Evolutionary conservation across 2,888 invertebrate genomes (phyloP), one percentile per base, ranked within the genome.

Genomic region (Platycheirus albimanus): DNA sequence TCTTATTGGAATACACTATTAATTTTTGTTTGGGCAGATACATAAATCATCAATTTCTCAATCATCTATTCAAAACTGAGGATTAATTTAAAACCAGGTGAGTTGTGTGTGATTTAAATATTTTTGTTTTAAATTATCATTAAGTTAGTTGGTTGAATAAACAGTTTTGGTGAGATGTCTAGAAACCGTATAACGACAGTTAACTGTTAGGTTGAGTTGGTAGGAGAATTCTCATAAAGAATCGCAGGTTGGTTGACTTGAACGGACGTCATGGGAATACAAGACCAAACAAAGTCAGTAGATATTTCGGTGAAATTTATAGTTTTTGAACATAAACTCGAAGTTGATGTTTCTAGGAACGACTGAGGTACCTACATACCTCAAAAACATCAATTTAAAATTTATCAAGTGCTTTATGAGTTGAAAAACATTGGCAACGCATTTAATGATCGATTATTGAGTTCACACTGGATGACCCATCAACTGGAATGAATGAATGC

Each of bases 1-100:
- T 81, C 71, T 71, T 10, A 72, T 81, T 76, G 71, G 71, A 76
- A 63, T 80, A 80, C 11, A 19, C 28, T 20, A n/a, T n/a, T n/a
- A n/a, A n/a, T n/a, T 77, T 38, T 4, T 1, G 47, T 47, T 41
- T 11, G 51, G 24, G 28, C 1, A 17, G 19, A 49, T 49, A 33
- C 10, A 52, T 52, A 11, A 41, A 24, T 45, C 43, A 43, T 15
- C 20, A 41, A 24, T 24, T 24, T 3, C 24, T n/a, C n/a, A n/a
- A n/a, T n/a, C n/a, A n/a, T n/a, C n/a, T n/a, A 24, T 24, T 3
- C 24, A 24, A 24, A 24, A n/a, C n/a, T 38, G 47, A 47, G 47
- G 24, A 52, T 63, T 15, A 75, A n/a, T n/a, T n/a, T 36, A 8
- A 58, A 63, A 63, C 66, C 81, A 81, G 81, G 81, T 81, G 67